Evolutionary conservation across 1,140 invertebrate genomes (phyloP).

Genomic region (Leptonema lineaticorne): DNA sequence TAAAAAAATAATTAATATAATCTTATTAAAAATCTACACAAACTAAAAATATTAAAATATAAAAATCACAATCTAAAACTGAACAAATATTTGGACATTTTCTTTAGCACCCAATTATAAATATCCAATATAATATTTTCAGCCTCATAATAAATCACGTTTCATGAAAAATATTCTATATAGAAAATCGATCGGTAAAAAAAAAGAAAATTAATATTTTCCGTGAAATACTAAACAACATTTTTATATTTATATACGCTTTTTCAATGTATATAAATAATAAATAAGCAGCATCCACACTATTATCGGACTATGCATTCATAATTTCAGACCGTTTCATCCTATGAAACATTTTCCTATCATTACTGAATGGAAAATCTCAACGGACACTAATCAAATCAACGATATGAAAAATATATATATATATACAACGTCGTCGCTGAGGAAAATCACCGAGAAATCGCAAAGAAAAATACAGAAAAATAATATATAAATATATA

Average conservation of each 20-base stretch:
- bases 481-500: no score
- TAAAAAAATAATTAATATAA: no score
- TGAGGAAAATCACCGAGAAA: neutral
- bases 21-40: no score
- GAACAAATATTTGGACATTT: slow-evolving; percentile 5
- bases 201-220: neutral
- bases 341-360: slow-evolving; percentile 6
- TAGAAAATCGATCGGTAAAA: neutral
- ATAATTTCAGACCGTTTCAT: slow-evolving; percentile 1
- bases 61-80: neutral
- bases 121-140: slow-evolving; percentile 4
- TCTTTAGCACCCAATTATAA: neutral
- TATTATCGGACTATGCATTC: neutral
- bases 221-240: neutral
- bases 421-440: neutral
- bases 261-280: no score
- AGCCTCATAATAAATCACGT: slow-evolving; percentile 1
- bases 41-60: neutral
- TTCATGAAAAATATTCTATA: neutral
- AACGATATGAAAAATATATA: no score
- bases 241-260: no score
- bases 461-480: no score
- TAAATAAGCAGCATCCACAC: no score
- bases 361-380: slow-evolving; percentile 3
- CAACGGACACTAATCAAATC: slow-evolving; percentile 7